These are phyloP conservation scores for Crematogaster levior DNA, from an alignment of 2,888 invertebrate genomes.

Conservation along the genomic window DNA sequence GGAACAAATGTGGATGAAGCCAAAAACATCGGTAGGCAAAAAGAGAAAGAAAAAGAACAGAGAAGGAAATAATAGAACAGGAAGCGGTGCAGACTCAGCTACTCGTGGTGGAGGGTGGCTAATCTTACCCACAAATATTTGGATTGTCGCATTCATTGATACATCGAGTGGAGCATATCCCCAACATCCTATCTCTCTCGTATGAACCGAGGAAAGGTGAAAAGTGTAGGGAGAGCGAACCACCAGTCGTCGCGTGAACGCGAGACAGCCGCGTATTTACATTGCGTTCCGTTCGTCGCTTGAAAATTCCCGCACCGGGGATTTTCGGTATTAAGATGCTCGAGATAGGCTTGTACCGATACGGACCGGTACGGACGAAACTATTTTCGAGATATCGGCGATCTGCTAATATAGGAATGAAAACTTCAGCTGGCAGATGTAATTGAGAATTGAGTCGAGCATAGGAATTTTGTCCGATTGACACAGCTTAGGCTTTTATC, in stretches of 20 bases:
- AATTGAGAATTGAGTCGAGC: constrained; percentile 60
- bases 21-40: not conserved
- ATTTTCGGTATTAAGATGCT: constrained; percentile 80
- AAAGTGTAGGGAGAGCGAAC: constrained; percentile 50
- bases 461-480: constrained; percentile 50
- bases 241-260: constrained; percentile 10
- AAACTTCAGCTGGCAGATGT: constrained; percentile 66
- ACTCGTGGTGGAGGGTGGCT: constrained; percentile 69
- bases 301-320: constrained; percentile 58
- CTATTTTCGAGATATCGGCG: constrained; percentile 61
- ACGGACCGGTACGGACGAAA: constrained; percentile 51
- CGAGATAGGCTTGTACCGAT: constrained; percentile 75
- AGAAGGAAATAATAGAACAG: constrained; percentile 75
- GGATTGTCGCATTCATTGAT: constrained; percentile 84
- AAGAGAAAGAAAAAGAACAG: not conserved
- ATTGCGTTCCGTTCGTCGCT: constrained; percentile 68
- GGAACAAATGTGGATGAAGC: constrained; percentile 69
- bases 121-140: constrained; percentile 85
- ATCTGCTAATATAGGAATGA: constrained; percentile 64
- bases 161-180: constrained; percentile 78
- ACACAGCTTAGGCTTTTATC: not conserved
- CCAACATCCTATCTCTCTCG: constrained; percentile 53
- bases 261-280: constrained; percentile 63
- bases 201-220: constrained; percentile 61
- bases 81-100: constrained; percentile 70